Percentiles rank a stretch among this genome's conserved stretches.
Evolutionary conservation across 2,888 invertebrate species (phyloP).

Genomic region (Mantis religiosa): DNA sequence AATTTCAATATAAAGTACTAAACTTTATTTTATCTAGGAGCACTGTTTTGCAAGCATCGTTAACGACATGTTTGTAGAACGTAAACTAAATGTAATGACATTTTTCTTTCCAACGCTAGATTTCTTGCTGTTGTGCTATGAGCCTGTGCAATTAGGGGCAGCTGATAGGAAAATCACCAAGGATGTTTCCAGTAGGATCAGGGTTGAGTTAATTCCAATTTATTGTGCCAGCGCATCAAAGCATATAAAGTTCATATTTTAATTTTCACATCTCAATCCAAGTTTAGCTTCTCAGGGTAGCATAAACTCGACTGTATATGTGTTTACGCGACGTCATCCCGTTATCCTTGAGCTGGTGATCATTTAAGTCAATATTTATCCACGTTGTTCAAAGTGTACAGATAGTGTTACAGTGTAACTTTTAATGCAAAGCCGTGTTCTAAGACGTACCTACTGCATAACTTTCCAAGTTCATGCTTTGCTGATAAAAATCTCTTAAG

Average conservation of each 20-base stretch:
- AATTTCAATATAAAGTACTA: no score
- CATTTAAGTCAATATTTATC: background rate
- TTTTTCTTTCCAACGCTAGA: background rate
- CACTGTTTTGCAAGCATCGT: no score
- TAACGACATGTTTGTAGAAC: no score
- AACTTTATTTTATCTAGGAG: no score
- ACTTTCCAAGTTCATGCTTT: background rate
- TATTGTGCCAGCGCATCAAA: background rate
- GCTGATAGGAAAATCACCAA: background rate
- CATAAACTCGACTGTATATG: background rate
- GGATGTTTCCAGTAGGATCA: no score
- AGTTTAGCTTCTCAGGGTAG: background rate
- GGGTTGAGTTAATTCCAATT: background rate
- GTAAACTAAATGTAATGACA: background rate
- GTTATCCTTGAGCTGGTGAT: background rate
- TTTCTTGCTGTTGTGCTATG: background rate
- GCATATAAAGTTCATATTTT: background rate
- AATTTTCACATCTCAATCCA: background rate
- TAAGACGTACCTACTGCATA: background rate
- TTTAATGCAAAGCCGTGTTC: background rate
- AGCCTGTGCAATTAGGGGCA: no score
- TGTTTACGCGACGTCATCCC: background rate
- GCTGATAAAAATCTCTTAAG: no score
- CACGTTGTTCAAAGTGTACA: background rate
- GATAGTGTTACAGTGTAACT: background rate